These are phyloP conservation scores for Danionella cerebrum DNA, from an alignment of 2,113 vertebrate species.

Conservation along the genomic window DNA sequence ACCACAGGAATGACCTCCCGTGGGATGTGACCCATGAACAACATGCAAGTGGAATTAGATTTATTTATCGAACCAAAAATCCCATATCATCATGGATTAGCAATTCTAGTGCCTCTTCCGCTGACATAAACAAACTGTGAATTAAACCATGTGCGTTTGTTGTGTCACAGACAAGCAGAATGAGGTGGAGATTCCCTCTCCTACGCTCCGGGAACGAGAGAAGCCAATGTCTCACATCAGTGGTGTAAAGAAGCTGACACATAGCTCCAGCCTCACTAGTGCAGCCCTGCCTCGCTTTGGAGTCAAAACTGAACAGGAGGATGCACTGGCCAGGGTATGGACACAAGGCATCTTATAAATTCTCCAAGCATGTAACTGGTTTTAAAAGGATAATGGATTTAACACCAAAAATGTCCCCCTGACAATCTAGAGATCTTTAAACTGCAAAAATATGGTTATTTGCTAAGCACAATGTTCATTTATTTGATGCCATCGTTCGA, in stretches of 20 bases:
- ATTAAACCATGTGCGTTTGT: not conserved
- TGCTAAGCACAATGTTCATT: too few relatives aligned
- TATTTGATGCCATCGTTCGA: too few relatives aligned
- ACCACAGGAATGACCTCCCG: too few relatives aligned
- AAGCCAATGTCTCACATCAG: conserved; percentile 89
- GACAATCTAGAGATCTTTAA: too few relatives aligned
- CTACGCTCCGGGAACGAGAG: conserved; percentile 74
- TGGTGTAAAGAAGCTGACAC: conserved; percentile 77
- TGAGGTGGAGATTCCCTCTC: conserved; percentile 84
- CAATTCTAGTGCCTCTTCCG: not conserved
- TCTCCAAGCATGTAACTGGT: too few relatives aligned
- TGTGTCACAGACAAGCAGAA: conserved; percentile 80
- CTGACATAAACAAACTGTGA: not conserved
- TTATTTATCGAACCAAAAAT: too few relatives aligned
- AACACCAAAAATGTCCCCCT: too few relatives aligned
- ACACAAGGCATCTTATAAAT: not conserved
- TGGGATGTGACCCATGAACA: too few relatives aligned
- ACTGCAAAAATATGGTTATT: too few relatives aligned
- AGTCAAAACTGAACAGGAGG: conserved; percentile 83
- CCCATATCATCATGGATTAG: too few relatives aligned
- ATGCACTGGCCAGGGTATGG: conserved; percentile 73
- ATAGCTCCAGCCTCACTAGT: conserved; percentile 73
- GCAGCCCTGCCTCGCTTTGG: conserved; percentile 75
- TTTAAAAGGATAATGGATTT: too few relatives aligned
- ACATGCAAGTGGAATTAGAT: too few relatives aligned